Conservation (phyloP, 2,113 vertebrate species). For the Cyphomyrus plagiostoma region DNA sequence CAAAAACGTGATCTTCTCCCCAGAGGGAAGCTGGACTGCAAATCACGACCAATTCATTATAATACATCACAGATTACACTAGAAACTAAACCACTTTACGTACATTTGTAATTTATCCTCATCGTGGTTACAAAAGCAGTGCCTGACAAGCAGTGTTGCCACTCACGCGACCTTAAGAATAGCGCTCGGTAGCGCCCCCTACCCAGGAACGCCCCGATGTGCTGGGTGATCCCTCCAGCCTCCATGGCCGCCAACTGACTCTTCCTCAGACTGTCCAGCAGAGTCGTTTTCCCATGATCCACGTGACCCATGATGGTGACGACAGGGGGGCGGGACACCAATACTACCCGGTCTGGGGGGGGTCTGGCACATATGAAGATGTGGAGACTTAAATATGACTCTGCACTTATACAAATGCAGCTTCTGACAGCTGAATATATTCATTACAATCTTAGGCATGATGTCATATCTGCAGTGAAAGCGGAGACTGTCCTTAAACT, state of each 20-base stretch:
- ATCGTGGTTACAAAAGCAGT: neutral
- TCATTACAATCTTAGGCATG: neutral
- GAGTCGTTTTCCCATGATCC: slow-evolving; percentile 91
- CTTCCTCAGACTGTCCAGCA: slow-evolving; percentile 85
- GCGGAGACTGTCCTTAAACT: neutral
- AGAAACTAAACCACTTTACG: neutral
- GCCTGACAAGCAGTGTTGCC: neutral
- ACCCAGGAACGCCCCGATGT: slow-evolving; percentile 83
- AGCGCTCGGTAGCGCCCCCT: slow-evolving; percentile 20
- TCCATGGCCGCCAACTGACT: slow-evolving; percentile 77
- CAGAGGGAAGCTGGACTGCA: slow-evolving; percentile 80
- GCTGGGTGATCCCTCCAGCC: slow-evolving; percentile 80
- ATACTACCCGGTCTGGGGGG: slow-evolving; percentile 62
- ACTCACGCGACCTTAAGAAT: neutral
- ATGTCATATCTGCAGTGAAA: neutral
- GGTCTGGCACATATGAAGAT: slow-evolving; percentile 53
- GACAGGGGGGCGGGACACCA: slow-evolving; percentile 72
- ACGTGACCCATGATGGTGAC: slow-evolving; percentile 97
- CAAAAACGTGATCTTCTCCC: slow-evolving; percentile 92
- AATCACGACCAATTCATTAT: neutral
- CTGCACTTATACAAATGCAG: neutral
- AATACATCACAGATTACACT: neutral
- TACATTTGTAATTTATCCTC: neutral
- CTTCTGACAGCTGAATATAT: neutral
- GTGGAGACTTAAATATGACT: neutral